phyloP scores from a whole-genome alignment of 2,113 vertebrate species.

The Centropus unirufus region DNA sequence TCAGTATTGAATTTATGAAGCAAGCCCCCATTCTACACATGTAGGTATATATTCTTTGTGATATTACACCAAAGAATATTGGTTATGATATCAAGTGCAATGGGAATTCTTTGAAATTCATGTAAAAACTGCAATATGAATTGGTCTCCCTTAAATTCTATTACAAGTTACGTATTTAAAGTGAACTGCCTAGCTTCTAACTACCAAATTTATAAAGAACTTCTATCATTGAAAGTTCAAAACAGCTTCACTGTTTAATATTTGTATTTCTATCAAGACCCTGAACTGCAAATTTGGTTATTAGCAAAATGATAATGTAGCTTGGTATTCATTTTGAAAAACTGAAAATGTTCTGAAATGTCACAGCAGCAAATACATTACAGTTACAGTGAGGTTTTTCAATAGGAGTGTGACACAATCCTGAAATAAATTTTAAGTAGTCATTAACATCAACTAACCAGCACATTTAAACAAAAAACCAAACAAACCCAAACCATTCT shows the following conservation, averaged over 20 bases:
- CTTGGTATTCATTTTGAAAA: constrained; percentile 82
- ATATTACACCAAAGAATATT: constrained; percentile 63
- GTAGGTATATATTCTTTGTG: constrained; percentile 53
- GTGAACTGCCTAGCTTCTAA: constrained; percentile 78
- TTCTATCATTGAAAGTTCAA: constrained; percentile 81
- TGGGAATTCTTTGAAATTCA: constrained; percentile 69
- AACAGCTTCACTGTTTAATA: constrained; percentile 86
- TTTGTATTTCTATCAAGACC: constrained; percentile 86
- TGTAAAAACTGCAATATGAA: constrained; percentile 78
- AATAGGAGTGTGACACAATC: constrained; percentile 89
- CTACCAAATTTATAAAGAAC: constrained; percentile 80
- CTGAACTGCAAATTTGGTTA: constrained; percentile 97
- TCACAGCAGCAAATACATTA: constrained; percentile 89
- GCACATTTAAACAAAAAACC: constrained; percentile 80
- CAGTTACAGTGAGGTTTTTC: constrained; percentile 86
- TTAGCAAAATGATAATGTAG: constrained; percentile 88
- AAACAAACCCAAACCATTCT: constrained; percentile 81
- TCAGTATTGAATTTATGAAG: constrained; percentile 62
- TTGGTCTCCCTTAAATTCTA: constrained; percentile 76
- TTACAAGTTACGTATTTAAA: constrained; percentile 72
- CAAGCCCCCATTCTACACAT: constrained; percentile 62
- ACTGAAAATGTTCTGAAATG: constrained; percentile 83
- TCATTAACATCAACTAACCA: constrained; percentile 86
- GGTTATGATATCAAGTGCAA: constrained; percentile 66
- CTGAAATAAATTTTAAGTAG: constrained; percentile 86